Conservation (phyloP, 2,888 invertebrate genomes). For the Leptogaster cylindrica region DNA sequence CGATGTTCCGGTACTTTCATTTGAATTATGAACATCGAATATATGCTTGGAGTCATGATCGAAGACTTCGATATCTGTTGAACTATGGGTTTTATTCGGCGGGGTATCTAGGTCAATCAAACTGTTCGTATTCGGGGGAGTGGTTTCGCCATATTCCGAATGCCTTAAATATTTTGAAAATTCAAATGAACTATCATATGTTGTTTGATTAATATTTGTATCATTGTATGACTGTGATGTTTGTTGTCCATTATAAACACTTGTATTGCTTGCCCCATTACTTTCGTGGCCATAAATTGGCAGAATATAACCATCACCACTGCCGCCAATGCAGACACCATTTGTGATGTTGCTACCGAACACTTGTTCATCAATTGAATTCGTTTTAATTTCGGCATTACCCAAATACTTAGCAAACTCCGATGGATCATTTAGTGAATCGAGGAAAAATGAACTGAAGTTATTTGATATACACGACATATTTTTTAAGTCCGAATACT, state of each 20-base stretch:
- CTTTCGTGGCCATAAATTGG: conserved; percentile 43
- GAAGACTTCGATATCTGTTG: conserved; percentile 49
- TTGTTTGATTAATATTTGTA: conserved; percentile 51
- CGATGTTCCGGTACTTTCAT: conserved; percentile 50
- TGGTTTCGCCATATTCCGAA: conserved; percentile 55
- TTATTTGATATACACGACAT: conserved; percentile 63
- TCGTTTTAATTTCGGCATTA: conserved; percentile 60
- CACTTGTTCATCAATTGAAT: conserved; percentile 56
- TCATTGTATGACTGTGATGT: conserved; percentile 18
- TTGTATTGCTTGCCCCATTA: conserved; percentile 48
- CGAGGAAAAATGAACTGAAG: conserved; percentile 61
- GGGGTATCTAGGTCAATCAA: conserved; percentile 57
- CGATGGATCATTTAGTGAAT: conserved; percentile 61
- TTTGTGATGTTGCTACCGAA: conserved; percentile 9
- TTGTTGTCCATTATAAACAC: conserved; percentile 20
- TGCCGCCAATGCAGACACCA: conserved; percentile 4
- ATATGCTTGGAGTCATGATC: conserved; percentile 61
- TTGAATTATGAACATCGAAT: conserved; percentile 56
- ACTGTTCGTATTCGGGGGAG: conserved; percentile 49
- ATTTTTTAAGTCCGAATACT: conserved; percentile 48
- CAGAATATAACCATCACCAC: conserved; percentile 28
- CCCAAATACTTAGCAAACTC: conserved; percentile 61
- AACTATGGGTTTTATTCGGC: conserved; percentile 15
- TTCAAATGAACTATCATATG: conserved; percentile 58
- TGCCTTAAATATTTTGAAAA: conserved; percentile 61